A percentile compares a stretch with the other conserved stretches of the same genome.
Conservation (phyloP, 2,888 invertebrate genomes). For the Pheosia gnoma region DNA sequence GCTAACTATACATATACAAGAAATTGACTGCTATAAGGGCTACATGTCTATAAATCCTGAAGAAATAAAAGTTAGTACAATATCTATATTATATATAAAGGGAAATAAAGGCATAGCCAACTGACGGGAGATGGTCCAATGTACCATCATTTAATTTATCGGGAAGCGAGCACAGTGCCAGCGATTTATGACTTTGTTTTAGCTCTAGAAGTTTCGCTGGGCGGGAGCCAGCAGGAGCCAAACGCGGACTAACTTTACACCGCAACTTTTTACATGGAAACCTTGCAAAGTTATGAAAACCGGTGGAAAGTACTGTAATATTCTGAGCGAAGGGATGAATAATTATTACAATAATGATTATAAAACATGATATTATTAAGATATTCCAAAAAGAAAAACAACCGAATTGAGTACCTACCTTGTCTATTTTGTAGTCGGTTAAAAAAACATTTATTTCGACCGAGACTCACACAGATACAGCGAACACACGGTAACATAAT, state of each 20-base stretch:
- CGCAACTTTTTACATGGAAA: constrained; percentile 23
- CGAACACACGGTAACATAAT: no score
- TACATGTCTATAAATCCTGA: neutral
- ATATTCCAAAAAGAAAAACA: no score
- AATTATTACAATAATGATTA: neutral
- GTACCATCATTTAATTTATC: constrained; percentile 55
- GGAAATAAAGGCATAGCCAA: neutral
- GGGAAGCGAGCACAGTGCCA: constrained; percentile 15
- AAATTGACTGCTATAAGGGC: neutral
- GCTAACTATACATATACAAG: neutral
- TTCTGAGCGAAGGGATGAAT: neutral
- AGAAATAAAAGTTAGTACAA: neutral
- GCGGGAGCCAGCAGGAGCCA: constrained; percentile 17
- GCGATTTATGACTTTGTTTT: constrained; percentile 48
- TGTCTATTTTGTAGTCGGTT: no score
- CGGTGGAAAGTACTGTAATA: neutral
- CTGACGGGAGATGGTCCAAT: constrained; percentile 11
- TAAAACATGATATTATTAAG: no score
- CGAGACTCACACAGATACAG: no score
- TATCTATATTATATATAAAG: constrained; percentile 1
- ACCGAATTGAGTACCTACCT: no score
- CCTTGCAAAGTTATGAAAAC: neutral
- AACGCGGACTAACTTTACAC: constrained; percentile 24
- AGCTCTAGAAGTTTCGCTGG: constrained; percentile 26
- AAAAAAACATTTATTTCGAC: no score